Evolutionary conservation across 2,888 invertebrate genomes (phyloP).

Genomic region (Noctua comes): DNA sequence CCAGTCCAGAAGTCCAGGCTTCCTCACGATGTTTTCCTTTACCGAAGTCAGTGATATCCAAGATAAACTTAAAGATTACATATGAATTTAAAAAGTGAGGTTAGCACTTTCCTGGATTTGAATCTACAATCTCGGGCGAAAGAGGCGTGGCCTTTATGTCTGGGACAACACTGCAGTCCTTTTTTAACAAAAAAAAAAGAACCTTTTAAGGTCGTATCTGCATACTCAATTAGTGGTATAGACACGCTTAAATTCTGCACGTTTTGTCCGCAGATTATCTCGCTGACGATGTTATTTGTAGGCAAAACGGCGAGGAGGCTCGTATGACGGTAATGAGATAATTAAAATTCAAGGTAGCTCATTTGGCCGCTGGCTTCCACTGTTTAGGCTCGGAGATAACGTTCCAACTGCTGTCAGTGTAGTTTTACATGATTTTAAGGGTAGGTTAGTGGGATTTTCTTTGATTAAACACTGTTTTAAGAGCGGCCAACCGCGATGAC

Average conservation of each 20-base stretch:
- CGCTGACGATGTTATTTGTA: slow-evolving; percentile 43
- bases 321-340: slow-evolving; percentile 52
- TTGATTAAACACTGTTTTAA: too few relatives aligned
- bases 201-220: neutral
- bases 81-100: neutral
- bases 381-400: slow-evolving; percentile 38
- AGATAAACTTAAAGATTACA: neutral
- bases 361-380: slow-evolving; percentile 36
- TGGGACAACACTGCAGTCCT: neutral
- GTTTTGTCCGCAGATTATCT: slow-evolving; percentile 41
- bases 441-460: neutral
- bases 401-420: slow-evolving; percentile 14
- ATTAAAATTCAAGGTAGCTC: slow-evolving; percentile 61
- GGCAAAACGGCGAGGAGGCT: slow-evolving; percentile 33
- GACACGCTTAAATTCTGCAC: neutral
- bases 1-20: too few relatives aligned
- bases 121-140: neutral
- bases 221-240: slow-evolving; percentile 15
- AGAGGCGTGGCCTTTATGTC: neutral
- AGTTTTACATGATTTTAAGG: slow-evolving; percentile 10
- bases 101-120: too few relatives aligned
- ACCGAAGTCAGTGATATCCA: too few relatives aligned
- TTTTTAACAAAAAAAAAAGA: neutral
- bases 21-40: too few relatives aligned
- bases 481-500: too few relatives aligned